These are phyloP conservation scores for Apodemus speciosus DNA, from an alignment of 2,113 vertebrate species.

Conservation along the genomic window DNA sequence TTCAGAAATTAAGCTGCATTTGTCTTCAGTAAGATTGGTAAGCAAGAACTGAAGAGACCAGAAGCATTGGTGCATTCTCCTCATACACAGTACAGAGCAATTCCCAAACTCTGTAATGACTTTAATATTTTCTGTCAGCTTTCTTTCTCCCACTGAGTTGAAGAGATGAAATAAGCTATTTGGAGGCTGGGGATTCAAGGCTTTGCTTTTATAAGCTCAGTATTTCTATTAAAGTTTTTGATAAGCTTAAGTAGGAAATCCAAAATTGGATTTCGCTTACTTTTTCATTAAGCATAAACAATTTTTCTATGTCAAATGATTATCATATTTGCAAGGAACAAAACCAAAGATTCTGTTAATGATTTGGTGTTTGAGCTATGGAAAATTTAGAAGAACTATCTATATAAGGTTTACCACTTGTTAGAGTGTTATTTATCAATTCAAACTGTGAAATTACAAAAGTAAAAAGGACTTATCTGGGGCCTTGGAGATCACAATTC, in stretches of 20 bases:
- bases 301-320: background rate
- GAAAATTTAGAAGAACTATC: background rate
- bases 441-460: background rate
- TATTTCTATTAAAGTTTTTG: constrained; percentile 31
- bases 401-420: no score
- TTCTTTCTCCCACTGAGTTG: background rate
- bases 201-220: background rate
- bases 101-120: constrained; percentile 17
- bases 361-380: background rate
- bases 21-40: constrained; percentile 4
- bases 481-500: background rate
- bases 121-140: constrained; percentile 35
- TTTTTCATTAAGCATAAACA: background rate
- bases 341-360: background rate
- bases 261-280: constrained; percentile 16
- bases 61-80: background rate
- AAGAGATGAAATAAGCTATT: constrained; percentile 16
- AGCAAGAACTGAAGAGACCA: background rate
- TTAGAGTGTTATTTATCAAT: background rate
- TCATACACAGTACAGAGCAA: background rate
- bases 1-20: background rate
- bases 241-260: constrained; percentile 53
- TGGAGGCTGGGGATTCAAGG: background rate
- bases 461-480: background rate
- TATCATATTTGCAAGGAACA: background rate